These are phyloP conservation scores for Julus scandinavius DNA, from an alignment of 2,888 invertebrate species.

Conservation along the genomic window DNA sequence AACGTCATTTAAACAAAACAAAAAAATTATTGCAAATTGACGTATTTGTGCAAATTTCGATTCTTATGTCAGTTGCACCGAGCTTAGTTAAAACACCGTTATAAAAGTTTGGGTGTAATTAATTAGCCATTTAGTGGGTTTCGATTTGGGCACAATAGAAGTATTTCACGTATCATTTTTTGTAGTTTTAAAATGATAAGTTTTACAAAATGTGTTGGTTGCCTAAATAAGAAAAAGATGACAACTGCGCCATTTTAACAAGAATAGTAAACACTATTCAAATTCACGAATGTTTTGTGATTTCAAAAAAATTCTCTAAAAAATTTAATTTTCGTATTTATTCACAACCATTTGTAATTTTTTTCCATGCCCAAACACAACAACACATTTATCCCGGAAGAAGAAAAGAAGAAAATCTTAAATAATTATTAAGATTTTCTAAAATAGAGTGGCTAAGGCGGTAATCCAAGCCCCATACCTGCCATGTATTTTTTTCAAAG, in stretches of 20 bases:
- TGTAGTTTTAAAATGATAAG: background rate
- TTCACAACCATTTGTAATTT: conserved; percentile 1
- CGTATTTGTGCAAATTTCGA: background rate
- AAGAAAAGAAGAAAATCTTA: background rate
- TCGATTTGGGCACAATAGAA: background rate
- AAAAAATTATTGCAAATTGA: background rate
- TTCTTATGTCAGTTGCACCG: background rate
- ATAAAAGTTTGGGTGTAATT: background rate
- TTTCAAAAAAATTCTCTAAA: background rate
- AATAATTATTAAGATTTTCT: background rate
- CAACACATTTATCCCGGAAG: background rate
- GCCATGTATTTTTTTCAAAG: too few relatives aligned
- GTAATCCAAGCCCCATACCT: too few relatives aligned
- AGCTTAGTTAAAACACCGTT: background rate
- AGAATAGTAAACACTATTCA: background rate
- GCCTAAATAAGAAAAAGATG: background rate
- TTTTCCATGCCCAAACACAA: conserved; percentile 5
- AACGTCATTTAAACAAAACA: background rate
- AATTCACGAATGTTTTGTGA: background rate
- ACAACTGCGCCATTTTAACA: too few relatives aligned
- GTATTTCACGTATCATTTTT: background rate
- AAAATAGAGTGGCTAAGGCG: background rate
- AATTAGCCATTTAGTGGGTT: background rate
- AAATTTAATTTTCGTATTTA: conserved; percentile 1
- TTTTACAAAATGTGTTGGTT: background rate